phyloP scores from a whole-genome alignment of 2,797 vertebrate species.

The Tokudaia muenninki region DNA sequence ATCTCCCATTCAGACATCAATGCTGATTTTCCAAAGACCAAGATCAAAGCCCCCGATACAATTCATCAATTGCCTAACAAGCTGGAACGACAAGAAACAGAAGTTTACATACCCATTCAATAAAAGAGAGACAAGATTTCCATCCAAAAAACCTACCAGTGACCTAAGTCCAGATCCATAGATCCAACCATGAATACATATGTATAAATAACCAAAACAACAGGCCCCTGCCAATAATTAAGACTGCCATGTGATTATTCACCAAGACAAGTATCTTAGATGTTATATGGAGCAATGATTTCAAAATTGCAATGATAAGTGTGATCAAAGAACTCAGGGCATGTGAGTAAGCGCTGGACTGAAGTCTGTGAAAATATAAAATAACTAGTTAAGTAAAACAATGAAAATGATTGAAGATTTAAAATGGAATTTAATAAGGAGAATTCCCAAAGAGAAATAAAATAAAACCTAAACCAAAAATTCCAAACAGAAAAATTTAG shows the following conservation, averaged over 20 bases:
- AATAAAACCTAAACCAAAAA: neutral
- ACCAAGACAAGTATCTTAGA: neutral
- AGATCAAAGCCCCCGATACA: neutral
- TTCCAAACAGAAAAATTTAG: neutral
- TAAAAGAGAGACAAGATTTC: neutral
- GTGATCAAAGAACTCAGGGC: neutral
- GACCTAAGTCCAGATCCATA: neutral
- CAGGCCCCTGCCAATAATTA: neutral
- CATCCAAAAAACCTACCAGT: neutral
- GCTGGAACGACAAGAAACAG: neutral
- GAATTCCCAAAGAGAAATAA: neutral
- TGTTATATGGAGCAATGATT: neutral
- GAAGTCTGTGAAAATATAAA: neutral
- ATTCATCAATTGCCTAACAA: neutral
- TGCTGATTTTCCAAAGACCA: neutral
- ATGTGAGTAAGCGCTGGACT: neutral
- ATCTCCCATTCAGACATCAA: neutral
- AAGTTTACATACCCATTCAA: neutral
- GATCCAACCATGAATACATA: neutral
- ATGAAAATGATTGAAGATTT: neutral
- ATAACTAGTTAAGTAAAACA: neutral
- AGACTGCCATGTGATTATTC: neutral
- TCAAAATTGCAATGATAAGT: neutral
- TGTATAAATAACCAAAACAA: neutral
- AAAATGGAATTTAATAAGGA: neutral